Evolutionary conservation across 2,113 vertebrate species (phyloP).

Genomic region (Clarias macrocephalus): DNA sequence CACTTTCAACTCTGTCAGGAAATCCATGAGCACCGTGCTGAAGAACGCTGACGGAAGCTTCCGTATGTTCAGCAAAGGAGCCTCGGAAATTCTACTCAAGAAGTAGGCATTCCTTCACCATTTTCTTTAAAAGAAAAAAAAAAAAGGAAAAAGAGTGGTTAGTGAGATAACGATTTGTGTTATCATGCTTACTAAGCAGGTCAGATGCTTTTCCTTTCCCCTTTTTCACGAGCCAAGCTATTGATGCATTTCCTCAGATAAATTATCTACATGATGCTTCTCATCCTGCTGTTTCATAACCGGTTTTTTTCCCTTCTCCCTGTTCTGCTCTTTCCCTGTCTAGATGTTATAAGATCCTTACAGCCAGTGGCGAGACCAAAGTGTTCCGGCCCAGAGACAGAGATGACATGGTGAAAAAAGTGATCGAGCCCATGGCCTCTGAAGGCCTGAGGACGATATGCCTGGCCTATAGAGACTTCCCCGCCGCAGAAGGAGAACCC

Average conservation of each 20-base stretch:
- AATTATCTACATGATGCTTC: conserved; percentile 22
- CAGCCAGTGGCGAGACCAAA: conserved; percentile 86
- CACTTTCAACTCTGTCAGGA: conserved; percentile 98
- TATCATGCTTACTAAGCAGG: conserved; percentile 62
- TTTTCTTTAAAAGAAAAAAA: neutral
- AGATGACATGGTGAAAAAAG: conserved; percentile 92
- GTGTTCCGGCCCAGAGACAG: conserved; percentile 92
- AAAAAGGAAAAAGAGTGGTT: neutral
- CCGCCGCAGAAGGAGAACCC: conserved; percentile 86
- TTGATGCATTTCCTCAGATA: conserved; percentile 64
- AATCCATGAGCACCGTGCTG: conserved; percentile 98
- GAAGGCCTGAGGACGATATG: conserved; percentile 98
- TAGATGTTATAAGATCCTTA: conserved; percentile 95
- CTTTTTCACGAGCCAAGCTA: conserved; percentile 50
- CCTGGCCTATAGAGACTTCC: conserved; percentile 92
- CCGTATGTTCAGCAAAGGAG: conserved; percentile 99
- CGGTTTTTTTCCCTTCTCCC: neutral
- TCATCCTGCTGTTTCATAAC: neutral
- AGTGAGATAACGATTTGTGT: conserved; percentile 43
- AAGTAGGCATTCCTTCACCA: conserved; percentile 78
- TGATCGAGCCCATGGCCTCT: conserved; percentile 98
- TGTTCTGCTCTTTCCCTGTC: conserved; percentile 11
- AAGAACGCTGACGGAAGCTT: conserved; percentile 95
- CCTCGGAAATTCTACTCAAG: conserved; percentile 97
- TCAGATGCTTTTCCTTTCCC: conserved; percentile 58